Percentiles rank a stretch among this genome's conserved stretches.
phyloP scores from a whole-genome alignment of 2,797 vertebrate genomes.

The Nannoperca obscura region DNA sequence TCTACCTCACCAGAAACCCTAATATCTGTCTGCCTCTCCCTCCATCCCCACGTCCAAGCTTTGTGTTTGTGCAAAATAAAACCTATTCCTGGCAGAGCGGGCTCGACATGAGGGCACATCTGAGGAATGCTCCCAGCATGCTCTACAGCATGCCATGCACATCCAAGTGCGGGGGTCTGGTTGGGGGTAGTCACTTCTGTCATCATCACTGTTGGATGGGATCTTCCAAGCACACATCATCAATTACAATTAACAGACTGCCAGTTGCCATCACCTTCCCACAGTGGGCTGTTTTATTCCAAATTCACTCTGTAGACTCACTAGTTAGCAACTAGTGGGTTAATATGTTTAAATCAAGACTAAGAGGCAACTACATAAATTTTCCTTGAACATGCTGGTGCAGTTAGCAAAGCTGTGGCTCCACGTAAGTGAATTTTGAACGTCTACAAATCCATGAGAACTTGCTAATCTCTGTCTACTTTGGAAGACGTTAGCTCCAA shows the following conservation, averaged over 20 bases:
- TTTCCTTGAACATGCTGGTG: background rate
- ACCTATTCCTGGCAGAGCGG: slow-evolving; percentile 50
- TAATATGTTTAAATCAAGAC: slow-evolving; percentile 22
- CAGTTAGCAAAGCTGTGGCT: background rate
- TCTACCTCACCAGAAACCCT: slow-evolving; percentile 38
- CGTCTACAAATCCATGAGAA: background rate
- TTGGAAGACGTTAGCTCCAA: background rate
- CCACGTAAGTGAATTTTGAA: background rate
- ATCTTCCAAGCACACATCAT: slow-evolving; percentile 38
- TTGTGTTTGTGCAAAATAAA: slow-evolving; percentile 44
- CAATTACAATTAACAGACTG: slow-evolving; percentile 27
- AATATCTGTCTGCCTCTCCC: background rate
- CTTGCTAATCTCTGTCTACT: background rate
- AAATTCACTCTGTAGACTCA: background rate
- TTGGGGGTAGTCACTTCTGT: slow-evolving; percentile 30
- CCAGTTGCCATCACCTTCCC: slow-evolving; percentile 18
- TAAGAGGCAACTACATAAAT: slow-evolving; percentile 4
- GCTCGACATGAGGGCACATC: slow-evolving; percentile 64
- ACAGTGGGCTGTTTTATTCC: slow-evolving; percentile 2
- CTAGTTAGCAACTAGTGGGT: slow-evolving; percentile 10
- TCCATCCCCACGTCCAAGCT: background rate
- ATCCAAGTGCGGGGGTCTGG: slow-evolving; percentile 10
- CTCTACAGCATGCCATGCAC: slow-evolving; percentile 13
- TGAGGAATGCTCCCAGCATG: slow-evolving; percentile 64
- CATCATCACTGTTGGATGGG: slow-evolving; percentile 15